Percentiles rank a stretch among this genome's conserved stretches.
phyloP scores from a whole-genome alignment of 2,797 vertebrate species.

The Xenops minutus region DNA sequence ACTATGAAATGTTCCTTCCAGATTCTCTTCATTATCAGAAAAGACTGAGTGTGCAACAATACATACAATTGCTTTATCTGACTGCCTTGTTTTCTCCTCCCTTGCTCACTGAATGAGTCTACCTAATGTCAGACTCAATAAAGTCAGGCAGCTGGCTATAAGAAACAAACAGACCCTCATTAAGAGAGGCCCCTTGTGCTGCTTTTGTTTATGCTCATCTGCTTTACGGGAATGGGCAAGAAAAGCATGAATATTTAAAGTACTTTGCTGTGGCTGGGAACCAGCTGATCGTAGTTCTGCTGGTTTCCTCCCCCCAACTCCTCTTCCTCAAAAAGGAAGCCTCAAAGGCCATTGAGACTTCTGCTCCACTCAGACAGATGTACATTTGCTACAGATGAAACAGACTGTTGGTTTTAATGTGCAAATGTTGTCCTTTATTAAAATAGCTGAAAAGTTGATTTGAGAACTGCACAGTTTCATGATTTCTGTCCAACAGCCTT shows the following conservation, averaged over 20 bases:
- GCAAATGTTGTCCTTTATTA: not conserved
- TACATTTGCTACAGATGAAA: not conserved
- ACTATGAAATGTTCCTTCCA: not conserved
- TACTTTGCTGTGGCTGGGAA: not conserved
- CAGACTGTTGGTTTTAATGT: not conserved
- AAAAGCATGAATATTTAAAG: conserved; percentile 46
- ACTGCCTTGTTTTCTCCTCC: not conserved
- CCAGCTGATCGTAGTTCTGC: not conserved
- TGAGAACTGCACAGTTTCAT: not conserved
- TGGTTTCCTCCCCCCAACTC: not conserved
- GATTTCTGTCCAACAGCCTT: not conserved
- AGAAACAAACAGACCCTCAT: not conserved
- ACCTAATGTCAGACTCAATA: conserved; percentile 2
- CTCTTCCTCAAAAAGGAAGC: not conserved
- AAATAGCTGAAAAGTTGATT: not conserved
- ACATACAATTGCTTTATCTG: not conserved
- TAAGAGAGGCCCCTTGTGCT: conserved; percentile 10
- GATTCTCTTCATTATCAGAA: not conserved
- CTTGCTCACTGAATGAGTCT: not conserved
- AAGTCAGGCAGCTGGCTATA: conserved; percentile 3
- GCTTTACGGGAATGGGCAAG: not conserved
- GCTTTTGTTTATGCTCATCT: conserved; percentile 57
- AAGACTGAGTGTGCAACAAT: not conserved
- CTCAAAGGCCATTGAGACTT: not conserved
- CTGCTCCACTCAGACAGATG: not conserved